Conservation (phyloP, 2,113 vertebrate genomes). For the Ailurus styani region DNA sequence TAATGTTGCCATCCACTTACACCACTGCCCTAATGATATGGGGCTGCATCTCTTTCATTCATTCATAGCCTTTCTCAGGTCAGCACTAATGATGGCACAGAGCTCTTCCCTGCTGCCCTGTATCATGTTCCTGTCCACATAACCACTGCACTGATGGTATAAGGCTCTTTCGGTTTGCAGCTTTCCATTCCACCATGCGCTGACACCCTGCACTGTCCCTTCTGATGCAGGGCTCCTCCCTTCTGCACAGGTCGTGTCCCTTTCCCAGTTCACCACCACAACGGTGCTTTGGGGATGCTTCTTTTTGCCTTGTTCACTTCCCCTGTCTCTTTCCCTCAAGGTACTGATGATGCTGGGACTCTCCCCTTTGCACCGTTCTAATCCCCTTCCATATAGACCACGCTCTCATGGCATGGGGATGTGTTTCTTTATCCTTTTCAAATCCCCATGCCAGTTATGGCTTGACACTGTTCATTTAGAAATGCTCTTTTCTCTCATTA, state of each 20-base stretch:
- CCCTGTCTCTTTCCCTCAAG: not conserved
- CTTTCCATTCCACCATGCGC: not conserved
- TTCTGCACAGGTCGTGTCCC: not conserved
- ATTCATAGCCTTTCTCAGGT: not conserved
- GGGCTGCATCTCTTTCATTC: not conserved
- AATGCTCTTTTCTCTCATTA: not conserved
- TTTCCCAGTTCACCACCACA: too few species aligned
- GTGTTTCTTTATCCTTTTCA: not conserved
- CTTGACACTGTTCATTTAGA: not conserved
- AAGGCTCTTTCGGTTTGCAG: not conserved
- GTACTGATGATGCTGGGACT: not conserved
- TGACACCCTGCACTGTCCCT: not conserved
- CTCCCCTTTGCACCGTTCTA: not conserved
- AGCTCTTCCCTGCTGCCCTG: not conserved
- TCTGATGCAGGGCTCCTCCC: not conserved
- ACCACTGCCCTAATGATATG: not conserved
- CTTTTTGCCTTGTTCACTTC: not conserved
- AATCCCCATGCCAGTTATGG: not conserved
- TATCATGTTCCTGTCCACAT: not conserved
- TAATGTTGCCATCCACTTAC: not conserved
- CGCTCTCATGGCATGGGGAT: not conserved
- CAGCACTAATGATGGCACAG: not conserved
- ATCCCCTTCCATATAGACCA: not conserved
- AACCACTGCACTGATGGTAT: not conserved
- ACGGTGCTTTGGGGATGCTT: not conserved